These are phyloP conservation scores for Melospiza georgiana DNA, from an alignment of 2,113 vertebrate species.

Conservation along the genomic window DNA sequence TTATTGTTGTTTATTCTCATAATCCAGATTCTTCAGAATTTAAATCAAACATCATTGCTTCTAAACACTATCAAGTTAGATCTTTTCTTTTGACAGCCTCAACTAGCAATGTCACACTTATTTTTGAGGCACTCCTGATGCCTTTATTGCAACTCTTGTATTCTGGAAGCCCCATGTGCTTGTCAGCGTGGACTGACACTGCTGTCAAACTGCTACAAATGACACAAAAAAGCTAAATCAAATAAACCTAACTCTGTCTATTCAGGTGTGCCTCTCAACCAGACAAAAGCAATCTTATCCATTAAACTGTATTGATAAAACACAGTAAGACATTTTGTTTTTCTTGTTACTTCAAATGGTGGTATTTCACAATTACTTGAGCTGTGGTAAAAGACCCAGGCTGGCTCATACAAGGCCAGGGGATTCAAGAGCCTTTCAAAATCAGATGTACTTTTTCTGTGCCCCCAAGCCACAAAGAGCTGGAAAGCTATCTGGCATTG, in stretches of 20 bases:
- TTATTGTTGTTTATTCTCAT: background rate
- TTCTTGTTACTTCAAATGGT: background rate
- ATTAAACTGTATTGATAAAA: slow-evolving; percentile 12
- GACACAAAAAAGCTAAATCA: slow-evolving; percentile 14
- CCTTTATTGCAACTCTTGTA: background rate
- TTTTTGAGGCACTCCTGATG: background rate
- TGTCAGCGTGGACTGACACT: background rate
- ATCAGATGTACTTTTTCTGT: background rate
- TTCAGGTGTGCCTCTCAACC: background rate
- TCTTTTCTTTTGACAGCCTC: background rate
- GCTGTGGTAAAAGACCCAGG: background rate
- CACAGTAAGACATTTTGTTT: background rate
- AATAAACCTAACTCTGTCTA: background rate
- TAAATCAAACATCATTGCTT: fast-evolving
- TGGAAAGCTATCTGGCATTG: slow-evolving; percentile 14
- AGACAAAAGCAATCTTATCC: slow-evolving; percentile 27
- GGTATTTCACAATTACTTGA: background rate
- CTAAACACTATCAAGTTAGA: background rate
- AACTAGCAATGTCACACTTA: background rate
- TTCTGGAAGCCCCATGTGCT: background rate
- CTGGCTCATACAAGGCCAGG: background rate
- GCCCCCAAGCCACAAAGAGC: background rate
- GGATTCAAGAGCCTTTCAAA: background rate
- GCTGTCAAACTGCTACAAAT: background rate
- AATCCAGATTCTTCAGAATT: background rate